Base-by-base conservation (phyloP, 2,888 invertebrate genomes). In the Epistrophe grossulariae region DNA sequence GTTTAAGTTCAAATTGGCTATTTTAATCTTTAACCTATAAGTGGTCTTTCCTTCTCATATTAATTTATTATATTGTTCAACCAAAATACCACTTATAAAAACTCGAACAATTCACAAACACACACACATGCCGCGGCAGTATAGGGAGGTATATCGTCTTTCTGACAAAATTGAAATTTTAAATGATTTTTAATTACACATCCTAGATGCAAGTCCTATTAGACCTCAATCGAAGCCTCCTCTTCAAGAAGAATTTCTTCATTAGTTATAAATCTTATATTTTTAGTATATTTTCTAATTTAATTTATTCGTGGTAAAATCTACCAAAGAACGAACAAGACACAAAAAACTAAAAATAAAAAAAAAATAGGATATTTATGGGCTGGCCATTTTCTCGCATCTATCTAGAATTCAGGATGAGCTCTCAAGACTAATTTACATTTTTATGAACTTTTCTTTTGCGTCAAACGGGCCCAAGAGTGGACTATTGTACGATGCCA, bases 361-460 rank as follows among this genome's bases (percentile, higher is more conserved):
- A 17, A 66, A 66, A 31, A 31, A 31, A 17, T 48, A 66, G 48
- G 66, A 66, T 66, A 15, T 70, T 70, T 70, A 55, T 70, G 70
- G 70, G 70, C 24, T 70, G 50, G 52, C 70, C 40, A 40, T 70
- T 55, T 70, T 55, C 40, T 52, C 40, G 19, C 52, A 52, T 70
- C 40, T 70, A 59, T 35, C 1, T 38, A 66, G 40, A 38, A 70
- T 70, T 70, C 70, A 70, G 55, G 52, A 70, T 70, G 70, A 52
- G 68, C 50, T 24, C 19, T 17, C 17, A 40, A 52, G 52, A 40
- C 70, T 70, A 55, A 83, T 83, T 83, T 83, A 55, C 83, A 83
- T 83, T 83, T 83, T 83, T 83, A 83, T 83, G 79, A 79, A 79
- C 40, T 83, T 83, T 79, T 83, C 28, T 50, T 43, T 50, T 82